Evolutionary conservation across 2,797 vertebrate species (phyloP).

Genomic region (Aphelocoma californica): DNA sequence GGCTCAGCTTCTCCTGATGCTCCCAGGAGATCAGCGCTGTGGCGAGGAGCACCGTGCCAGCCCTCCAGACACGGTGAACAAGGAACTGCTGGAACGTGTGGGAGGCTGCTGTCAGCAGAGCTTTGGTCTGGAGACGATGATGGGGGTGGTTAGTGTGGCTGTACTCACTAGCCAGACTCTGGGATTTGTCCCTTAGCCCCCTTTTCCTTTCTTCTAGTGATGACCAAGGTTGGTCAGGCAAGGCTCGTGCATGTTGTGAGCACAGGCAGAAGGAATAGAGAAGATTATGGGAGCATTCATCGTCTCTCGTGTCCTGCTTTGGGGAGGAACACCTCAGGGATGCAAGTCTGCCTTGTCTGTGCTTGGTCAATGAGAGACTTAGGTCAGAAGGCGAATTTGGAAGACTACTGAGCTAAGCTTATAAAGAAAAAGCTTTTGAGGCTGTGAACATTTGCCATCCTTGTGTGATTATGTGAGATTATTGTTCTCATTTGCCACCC

Average conservation of each 20-base stretch:
- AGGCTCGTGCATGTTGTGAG: background rate
- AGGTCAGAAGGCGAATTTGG: background rate
- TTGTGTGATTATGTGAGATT: background rate
- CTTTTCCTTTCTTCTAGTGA: background rate
- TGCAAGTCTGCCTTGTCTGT: background rate
- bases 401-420: background rate
- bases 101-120: background rate
- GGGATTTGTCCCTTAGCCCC: background rate
- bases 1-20: background rate
- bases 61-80: background rate
- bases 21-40: background rate
- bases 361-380: background rate
- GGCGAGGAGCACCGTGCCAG: background rate
- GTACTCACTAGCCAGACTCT: background rate
- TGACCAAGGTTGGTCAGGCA: background rate
- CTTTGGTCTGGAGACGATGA: background rate
- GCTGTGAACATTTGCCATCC: background rate
- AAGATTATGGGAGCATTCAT: background rate
- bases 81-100: background rate
- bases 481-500: background rate
- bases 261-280: background rate
- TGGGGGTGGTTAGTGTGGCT: background rate
- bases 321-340: background rate
- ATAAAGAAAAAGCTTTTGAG: background rate
- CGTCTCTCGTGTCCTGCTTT: rapidly evolving